These are phyloP conservation scores for Acronicta aceris DNA, from an alignment of 2,888 invertebrate genomes.

Conservation along the genomic window DNA sequence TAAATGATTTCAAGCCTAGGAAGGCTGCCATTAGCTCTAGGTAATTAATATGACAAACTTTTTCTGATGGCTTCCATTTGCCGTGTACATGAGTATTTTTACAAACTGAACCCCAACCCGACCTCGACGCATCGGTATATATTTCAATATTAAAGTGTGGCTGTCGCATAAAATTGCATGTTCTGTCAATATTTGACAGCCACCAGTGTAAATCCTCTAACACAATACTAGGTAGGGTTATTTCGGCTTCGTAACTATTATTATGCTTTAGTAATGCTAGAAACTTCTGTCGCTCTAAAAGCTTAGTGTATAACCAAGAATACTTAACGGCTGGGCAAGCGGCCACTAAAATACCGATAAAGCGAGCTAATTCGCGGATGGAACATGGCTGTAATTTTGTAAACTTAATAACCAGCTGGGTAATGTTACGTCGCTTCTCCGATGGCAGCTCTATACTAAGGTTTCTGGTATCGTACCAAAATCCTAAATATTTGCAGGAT, in stretches of 20 bases:
- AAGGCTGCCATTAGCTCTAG: too few relatives aligned
- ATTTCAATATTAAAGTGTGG: too few relatives aligned
- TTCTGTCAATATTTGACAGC: background rate
- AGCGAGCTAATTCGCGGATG: conserved; percentile 7
- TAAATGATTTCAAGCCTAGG: too few relatives aligned
- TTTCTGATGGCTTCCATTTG: too few relatives aligned
- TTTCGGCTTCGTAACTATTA: background rate
- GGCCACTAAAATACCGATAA: background rate
- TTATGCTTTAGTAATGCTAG: background rate
- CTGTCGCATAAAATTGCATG: background rate
- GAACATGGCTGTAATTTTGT: conserved; percentile 8
- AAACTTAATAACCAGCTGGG: conserved; percentile 19
- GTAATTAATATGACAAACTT: too few relatives aligned
- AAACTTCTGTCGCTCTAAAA: background rate
- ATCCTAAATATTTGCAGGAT: conserved; percentile 36
- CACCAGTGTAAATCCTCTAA: background rate
- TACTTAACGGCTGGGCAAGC: background rate
- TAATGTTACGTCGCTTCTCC: conserved; percentile 31
- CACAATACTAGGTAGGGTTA: background rate
- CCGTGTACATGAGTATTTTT: too few relatives aligned
- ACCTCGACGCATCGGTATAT: too few relatives aligned
- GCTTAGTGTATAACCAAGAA: background rate
- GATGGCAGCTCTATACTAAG: conserved; percentile 17
- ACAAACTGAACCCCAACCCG: too few relatives aligned
- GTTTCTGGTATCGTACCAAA: conserved; percentile 18